Evolutionary conservation across 2,113 vertebrate species (phyloP), one percentile per base, ranked within the genome.

Genomic region (Chaenogobius annularis): DNA sequence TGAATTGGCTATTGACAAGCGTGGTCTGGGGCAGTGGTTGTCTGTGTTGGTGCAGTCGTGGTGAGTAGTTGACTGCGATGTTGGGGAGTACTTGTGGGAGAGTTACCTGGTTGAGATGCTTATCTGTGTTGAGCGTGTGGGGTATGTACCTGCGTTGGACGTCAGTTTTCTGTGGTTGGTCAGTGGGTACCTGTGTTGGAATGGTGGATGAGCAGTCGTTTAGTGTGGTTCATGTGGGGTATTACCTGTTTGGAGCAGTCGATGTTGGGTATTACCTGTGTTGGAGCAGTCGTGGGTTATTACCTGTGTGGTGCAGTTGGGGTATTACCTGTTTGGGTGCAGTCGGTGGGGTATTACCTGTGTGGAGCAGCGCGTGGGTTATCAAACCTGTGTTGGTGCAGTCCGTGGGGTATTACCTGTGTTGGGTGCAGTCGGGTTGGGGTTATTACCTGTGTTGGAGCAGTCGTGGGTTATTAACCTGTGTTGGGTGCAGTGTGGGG

Each of bases 251-350:
- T 35, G 26, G 50, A 10, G 54, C 20, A 4, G 54, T 56, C 5
- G 11, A 10, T 0, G n/a, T 12, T 10, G n/a, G 22, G 56, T 20
- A 14, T 46, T 81, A 97, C 96, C 96, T 94, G 95, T 91, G 94
- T 95, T 94, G 0, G 96, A 5, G 37, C 4, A 31, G 37, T 9
- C 8, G 37, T 40, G 37, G 52, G 52, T 7, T 15, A 17, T 44
- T 83, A 97, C 96, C 96, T 94, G 95, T 91, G 93, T 95, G 96
- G 94, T 40, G 87, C 12, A 85, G 91, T 92, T 92, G 17, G 96
- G 95, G 92, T 88, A 98, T 95, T 63, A 98, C 90, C 19, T n/a
- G 50, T 43, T 37, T 40, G 31, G 31, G 40, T n/a, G 17, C 17
- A 11, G 26, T 59, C 9, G 44, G 22, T 7, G 26, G 47, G 75